Percentiles rank a stretch among this genome's conserved stretches.
These are phyloP conservation scores for Bursaphelenchus mucronatus DNA, from an alignment of 1,140 invertebrate genomes.

Conservation along the genomic window DNA sequence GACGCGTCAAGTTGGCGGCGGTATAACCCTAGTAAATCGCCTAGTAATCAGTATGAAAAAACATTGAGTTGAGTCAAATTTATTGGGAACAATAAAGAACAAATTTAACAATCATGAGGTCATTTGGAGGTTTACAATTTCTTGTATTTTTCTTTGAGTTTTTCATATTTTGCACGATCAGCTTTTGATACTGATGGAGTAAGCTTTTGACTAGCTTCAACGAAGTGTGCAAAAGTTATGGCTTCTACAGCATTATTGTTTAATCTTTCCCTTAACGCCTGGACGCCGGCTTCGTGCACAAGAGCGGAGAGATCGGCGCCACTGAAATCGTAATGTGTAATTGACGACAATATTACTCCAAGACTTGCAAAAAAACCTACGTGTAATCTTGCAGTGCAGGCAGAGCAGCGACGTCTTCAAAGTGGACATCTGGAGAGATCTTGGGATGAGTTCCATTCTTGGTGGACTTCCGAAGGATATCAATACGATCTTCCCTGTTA, in stretches of 20 bases:
- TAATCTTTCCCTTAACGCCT: constrained; percentile 23
- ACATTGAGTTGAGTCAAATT: too few species aligned
- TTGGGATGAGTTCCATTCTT: constrained; percentile 77
- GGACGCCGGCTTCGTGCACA: constrained; percentile 69
- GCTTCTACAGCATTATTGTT: constrained; percentile 23
- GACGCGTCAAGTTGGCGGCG: too few species aligned
- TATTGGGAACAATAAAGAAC: too few species aligned
- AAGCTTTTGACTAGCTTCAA: constrained; percentile 20
- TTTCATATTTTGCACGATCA: constrained; percentile 27
- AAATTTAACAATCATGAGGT: too few species aligned
- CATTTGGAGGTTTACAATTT: not conserved
- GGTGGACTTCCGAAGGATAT: constrained; percentile 83
- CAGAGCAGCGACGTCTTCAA: constrained; percentile 63
- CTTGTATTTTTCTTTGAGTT: constrained; percentile 8
- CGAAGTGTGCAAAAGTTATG: constrained; percentile 23
- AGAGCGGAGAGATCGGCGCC: constrained; percentile 86
- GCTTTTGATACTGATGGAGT: constrained; percentile 18
- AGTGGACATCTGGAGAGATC: constrained; percentile 73
- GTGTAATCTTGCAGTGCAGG: constrained; percentile 35
- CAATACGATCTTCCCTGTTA: constrained; percentile 71
- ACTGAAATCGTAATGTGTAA: constrained; percentile 53
- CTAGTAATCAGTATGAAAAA: too few species aligned
- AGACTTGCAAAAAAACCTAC: constrained; percentile 24
- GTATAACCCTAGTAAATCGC: too few species aligned
- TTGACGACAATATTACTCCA: not conserved